Conservation (phyloP, 2,888 invertebrate species). For the Apamea crenata region DNA sequence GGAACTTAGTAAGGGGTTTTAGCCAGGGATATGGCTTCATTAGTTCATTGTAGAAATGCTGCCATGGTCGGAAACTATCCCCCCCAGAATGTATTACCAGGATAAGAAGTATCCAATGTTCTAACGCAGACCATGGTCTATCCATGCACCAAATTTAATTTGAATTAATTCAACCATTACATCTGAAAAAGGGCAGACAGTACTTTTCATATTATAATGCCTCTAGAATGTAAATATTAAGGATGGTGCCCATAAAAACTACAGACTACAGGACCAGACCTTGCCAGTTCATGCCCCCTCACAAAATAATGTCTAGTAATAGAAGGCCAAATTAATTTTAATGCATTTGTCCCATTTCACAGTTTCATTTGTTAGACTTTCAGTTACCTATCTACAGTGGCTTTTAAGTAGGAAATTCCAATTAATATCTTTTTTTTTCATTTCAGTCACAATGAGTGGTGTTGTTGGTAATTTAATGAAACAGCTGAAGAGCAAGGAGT, state of each 20-base stretch:
- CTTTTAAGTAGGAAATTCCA: neutral
- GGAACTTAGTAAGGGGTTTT: neutral
- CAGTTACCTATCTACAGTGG: neutral
- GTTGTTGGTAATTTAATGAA: slow-evolving; percentile 86
- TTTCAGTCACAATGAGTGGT: slow-evolving; percentile 80
- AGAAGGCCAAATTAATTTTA: neutral
- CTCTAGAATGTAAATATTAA: neutral
- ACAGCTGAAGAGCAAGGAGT: slow-evolving; percentile 94
- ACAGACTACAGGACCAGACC: neutral
- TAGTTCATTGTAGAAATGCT: neutral
- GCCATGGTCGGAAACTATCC: neutral
- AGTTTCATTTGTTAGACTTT: neutral
- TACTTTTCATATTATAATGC: neutral
- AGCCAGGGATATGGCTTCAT: neutral
- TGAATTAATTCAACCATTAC: neutral
- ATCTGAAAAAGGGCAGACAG: neutral
- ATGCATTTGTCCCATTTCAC: neutral
- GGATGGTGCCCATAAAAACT: neutral
- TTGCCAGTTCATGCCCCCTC: neutral
- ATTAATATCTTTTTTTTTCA: slow-evolving; percentile 9
- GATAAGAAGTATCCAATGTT: neutral
- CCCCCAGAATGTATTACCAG: neutral
- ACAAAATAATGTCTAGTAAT: neutral
- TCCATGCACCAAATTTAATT: neutral
- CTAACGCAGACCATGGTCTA: neutral